These are phyloP conservation scores for Python bivittatus DNA, from an alignment of 2,113 vertebrate species.

Conservation along the genomic window DNA sequence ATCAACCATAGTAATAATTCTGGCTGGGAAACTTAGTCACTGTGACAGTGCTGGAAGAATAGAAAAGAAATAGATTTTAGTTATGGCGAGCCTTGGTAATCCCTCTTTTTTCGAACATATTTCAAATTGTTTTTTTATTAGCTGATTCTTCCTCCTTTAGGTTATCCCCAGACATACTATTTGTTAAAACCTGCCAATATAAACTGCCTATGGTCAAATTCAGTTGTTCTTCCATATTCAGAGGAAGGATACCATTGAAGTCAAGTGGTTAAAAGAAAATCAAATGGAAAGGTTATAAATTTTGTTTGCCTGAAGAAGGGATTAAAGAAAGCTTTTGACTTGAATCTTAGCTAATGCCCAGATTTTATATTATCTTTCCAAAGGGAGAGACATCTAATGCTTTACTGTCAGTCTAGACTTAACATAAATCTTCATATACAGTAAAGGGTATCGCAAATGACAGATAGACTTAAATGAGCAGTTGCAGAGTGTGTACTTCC, in stretches of 20 bases:
- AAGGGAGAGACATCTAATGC: not conserved
- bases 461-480: not conserved
- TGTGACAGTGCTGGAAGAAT: constrained; percentile 3
- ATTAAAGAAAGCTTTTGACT: constrained; percentile 21
- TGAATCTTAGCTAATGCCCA: constrained; percentile 28
- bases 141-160: constrained; percentile 15
- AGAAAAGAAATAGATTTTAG: not conserved
- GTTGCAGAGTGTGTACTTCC: not conserved
- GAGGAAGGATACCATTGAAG: constrained; percentile 24
- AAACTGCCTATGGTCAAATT: constrained; percentile 24
- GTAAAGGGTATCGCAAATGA: not conserved
- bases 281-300: constrained; percentile 32
- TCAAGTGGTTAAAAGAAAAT: constrained; percentile 31
- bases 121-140: not conserved
- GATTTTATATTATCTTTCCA: constrained; percentile 10
- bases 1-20: not conserved
- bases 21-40: not conserved
- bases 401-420: constrained; percentile 13
- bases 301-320: constrained; percentile 26
- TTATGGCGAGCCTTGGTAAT: not conserved
- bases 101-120: constrained; percentile 11
- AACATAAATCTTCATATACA: constrained; percentile 4
- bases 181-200: constrained; percentile 31
- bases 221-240: constrained; percentile 5
- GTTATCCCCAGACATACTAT: constrained; percentile 17